Evolutionary conservation across 2,113 vertebrate species (phyloP).

Genomic region (Gallinago jamesoni): DNA sequence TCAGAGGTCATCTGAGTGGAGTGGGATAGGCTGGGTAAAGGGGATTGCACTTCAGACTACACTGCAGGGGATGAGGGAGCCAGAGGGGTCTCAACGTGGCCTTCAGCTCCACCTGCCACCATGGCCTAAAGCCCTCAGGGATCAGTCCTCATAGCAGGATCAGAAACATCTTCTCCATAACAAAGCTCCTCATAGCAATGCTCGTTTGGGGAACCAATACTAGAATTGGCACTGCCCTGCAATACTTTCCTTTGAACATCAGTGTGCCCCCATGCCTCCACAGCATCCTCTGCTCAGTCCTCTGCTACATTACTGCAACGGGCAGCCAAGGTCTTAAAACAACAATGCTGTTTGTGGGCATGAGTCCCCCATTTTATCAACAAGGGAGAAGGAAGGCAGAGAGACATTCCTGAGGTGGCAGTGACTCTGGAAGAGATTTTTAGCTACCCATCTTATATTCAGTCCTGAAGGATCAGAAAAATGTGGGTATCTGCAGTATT

Average conservation of each 20-base stretch:
- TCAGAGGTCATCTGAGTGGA: background rate
- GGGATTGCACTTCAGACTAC: background rate
- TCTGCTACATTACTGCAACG: background rate
- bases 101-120: background rate
- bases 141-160: fast-evolving
- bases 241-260: background rate
- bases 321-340: background rate
- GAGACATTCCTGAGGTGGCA: background rate
- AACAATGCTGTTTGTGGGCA: background rate
- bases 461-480: background rate
- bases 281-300: background rate
- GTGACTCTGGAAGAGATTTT: background rate
- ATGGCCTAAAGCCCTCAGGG: background rate
- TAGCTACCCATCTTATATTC: background rate
- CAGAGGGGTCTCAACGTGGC: background rate
- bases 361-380: background rate
- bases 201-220: background rate
- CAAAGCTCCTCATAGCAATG: background rate
- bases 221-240: background rate
- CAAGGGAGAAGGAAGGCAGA: background rate
- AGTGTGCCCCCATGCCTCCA: background rate
- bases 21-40: background rate
- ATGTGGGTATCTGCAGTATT: background rate
- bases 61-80: background rate
- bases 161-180: background rate